Evolutionary conservation across 2,888 invertebrate species (phyloP), one percentile per base, ranked within the genome.

Genomic region (Muschampia plurimacula): DNA sequence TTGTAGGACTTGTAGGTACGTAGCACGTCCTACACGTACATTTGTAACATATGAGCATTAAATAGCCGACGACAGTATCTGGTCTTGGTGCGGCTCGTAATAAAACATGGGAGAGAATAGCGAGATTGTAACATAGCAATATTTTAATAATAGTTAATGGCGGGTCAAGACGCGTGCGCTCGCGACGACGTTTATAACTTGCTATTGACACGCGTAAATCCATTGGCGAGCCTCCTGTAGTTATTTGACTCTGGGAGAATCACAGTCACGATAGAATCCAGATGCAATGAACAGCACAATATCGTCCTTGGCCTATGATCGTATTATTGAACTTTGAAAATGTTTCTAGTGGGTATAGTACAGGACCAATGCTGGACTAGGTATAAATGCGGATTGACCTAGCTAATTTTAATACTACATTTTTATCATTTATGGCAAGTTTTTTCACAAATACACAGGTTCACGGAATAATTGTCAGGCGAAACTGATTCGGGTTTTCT

Each of bases 71-170:
- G 91, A 93, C 93, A 93, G 90, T 90, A 91, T 92, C 89, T 87
- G 86, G 86, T 85, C 83, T 82, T 83, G 82, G 85, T 84, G 82
- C 82, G 82, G 83, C 85, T 83, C 80, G 87, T 88, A 91, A 93
- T 93, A 93, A 92, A 93, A 92, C 90, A 91, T 89, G 86, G 83
- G 80, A 90, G 91, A 92, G 92, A 91, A 92, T 91, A 89, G 90
- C 89, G 81, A 89, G 85, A 89, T 89, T 88, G 81, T 88, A 89
- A 92, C 90, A 87, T 85, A 87, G 92, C 87, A 89, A 93, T 93
- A 93, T 93, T 92, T 93, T 93, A 93, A 92, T 93, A 93, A 92
- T 93, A 89, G 90, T 93, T 93, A 92, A 93, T 93, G 91, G 90
- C 84, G 83, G 91, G 92, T 91, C 92, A 91, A 85, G 88, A 84